These are phyloP conservation scores for Muntiacus muntjak DNA, from an alignment of 2,113 vertebrate species.

Conservation along the genomic window DNA sequence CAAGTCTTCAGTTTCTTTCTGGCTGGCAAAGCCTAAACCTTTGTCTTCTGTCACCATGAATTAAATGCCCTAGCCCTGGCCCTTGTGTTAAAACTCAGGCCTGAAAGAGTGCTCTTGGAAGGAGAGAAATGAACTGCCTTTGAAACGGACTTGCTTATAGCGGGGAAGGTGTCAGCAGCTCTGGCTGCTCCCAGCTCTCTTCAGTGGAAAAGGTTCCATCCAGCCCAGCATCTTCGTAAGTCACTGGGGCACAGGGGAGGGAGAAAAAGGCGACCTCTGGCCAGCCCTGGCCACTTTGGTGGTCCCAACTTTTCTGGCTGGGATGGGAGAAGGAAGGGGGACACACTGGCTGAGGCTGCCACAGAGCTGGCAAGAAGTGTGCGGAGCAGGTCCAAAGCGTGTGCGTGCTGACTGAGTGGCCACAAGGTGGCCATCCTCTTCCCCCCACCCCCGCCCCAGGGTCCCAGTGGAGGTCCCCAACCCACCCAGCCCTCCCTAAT, in stretches of 20 bases:
- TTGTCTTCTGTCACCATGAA: background rate
- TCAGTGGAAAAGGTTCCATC: background rate
- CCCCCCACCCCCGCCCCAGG: conserved; percentile 28
- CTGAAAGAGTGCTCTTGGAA: background rate
- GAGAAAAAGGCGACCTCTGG: background rate
- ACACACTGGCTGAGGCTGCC: conserved; percentile 25
- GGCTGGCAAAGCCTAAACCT: background rate
- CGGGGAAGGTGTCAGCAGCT: background rate
- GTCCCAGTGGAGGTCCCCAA: conserved; percentile 18
- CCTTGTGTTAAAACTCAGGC: background rate
- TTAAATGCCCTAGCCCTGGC: background rate
- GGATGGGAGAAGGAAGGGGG: background rate
- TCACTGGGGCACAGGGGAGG: background rate
- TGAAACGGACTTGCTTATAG: background rate
- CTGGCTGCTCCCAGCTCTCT: background rate
- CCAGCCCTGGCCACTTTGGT: background rate
- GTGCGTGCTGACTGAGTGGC: conserved; percentile 23
- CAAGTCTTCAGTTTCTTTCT: background rate
- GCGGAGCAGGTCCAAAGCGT: conserved; percentile 56
- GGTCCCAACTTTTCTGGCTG: background rate
- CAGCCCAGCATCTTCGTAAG: background rate
- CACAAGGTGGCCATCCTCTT: background rate
- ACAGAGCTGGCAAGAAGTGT: conserved; percentile 42
- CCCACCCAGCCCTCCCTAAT: conserved; percentile 65
- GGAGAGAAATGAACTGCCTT: background rate